These are phyloP conservation scores for Vanessa tameamea DNA, from an alignment of 1,140 invertebrate species.

Conservation along the genomic window DNA sequence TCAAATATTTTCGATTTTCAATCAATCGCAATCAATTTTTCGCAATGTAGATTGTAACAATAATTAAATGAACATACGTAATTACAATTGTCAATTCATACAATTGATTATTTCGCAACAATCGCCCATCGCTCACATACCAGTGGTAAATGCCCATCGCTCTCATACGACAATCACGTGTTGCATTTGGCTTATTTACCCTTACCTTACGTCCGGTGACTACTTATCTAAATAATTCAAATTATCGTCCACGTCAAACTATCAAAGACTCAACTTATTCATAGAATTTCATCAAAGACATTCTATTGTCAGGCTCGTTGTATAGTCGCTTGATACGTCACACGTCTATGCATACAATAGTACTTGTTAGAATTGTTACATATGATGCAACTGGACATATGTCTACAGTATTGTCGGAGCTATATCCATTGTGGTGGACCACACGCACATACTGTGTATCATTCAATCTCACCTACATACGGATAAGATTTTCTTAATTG, in stretches of 20 bases:
- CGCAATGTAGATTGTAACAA: no score
- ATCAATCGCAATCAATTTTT: no score
- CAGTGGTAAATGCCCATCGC: no score
- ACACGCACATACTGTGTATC: neutral
- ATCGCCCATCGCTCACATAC: no score
- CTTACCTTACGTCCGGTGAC: neutral
- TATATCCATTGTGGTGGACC: neutral
- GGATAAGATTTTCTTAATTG: neutral
- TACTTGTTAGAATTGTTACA: slow-evolving; percentile 24
- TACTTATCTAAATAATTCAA: neutral
- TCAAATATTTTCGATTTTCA: no score
- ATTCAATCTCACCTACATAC: neutral
- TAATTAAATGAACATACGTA: no score
- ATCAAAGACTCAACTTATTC: neutral
- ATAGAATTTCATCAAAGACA: neutral
- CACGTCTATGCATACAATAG: slow-evolving; percentile 13
- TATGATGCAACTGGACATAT: slow-evolving; percentile 1
- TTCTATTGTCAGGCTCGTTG: neutral
- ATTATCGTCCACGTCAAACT: neutral
- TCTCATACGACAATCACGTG: no score
- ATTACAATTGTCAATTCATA: no score
- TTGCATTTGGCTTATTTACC: no score
- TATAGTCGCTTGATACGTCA: neutral
- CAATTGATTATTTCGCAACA: no score
- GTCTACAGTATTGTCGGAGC: neutral